Base-by-base conservation (phyloP, 2,888 invertebrate genomes). In the Sesamia inferens region DNA sequence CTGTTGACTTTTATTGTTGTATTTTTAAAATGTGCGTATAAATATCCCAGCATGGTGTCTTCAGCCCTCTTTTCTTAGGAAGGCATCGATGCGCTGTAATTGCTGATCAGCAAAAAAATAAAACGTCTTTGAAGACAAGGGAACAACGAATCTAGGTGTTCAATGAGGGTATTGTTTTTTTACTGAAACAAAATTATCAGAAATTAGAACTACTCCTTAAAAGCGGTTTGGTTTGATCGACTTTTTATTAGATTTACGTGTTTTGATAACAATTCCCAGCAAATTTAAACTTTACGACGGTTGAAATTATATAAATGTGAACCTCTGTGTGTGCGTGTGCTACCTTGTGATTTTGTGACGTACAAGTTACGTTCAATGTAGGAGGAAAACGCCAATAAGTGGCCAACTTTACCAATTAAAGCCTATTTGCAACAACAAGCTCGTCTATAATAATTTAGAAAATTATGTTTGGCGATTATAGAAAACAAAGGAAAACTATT, bases 41-140 rank as follows among this genome's bases (percentile, higher is more conserved):
- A 92, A 93, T 91, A 92, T 92, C 91, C 83, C 93, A 92, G 93
- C 93, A 87, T 90, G 93, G 88, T 89, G 88, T 85, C 88, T 83
- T 76, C 82, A 88, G 87, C 90, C 88, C 87, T 54, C 71, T 31
- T 54, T n/a, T 54, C 51, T 47, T 47, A n/a, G 39, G 47, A 47
- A n/a, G 24, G n/a, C 24, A 57, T 48, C 63, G 47, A 54, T 54
- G 10, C 51, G 51, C 51, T 10, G 5, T 54, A n/a, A n/a, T n/a
- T 54, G 10, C 2, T 11, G 5, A n/a, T 16, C n/a, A 44, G 5
- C 11, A 39, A 6, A 31, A 31, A 31, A 31, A 31, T 2, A 19
- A 5, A 2, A 39, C 6, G 14, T 42, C 10, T 51, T 51, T 39
- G 8, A 5, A 57, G 7, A 10, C 44, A 13, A 19, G 39, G n/a